These are phyloP conservation scores for Myopa testacea DNA, from an alignment of 2,888 invertebrate genomes.

Conservation along the genomic window DNA sequence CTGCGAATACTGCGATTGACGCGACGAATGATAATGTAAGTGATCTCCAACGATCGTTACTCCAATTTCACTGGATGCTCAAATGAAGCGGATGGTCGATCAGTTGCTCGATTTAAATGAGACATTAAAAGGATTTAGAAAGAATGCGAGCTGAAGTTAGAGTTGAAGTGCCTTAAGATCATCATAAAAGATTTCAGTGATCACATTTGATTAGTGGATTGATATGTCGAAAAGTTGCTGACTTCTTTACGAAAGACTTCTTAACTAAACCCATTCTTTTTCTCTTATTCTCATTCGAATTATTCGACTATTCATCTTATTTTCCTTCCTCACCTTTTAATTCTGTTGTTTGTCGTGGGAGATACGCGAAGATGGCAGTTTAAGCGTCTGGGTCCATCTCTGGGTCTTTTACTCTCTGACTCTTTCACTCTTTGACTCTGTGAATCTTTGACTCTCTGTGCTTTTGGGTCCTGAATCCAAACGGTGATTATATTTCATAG, in stretches of 20 bases:
- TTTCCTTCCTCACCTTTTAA: too few relatives aligned
- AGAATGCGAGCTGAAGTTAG: too few relatives aligned
- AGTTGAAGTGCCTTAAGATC: background rate
- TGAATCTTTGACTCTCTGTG: too few relatives aligned
- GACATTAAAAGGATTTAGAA: background rate
- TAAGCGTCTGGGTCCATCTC: too few relatives aligned
- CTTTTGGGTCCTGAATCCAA: slow-evolving; percentile 36
- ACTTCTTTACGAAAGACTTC: too few relatives aligned
- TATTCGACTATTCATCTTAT: too few relatives aligned
- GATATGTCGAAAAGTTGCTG: slow-evolving; percentile 24
- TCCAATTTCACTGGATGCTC: background rate
- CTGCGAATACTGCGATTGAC: background rate
- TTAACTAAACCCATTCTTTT: too few relatives aligned
- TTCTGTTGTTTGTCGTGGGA: too few relatives aligned
- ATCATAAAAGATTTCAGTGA: background rate
- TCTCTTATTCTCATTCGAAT: too few relatives aligned
- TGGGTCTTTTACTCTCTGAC: too few relatives aligned
- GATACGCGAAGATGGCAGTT: too few relatives aligned
- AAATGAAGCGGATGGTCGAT: background rate
- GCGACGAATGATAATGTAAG: background rate
- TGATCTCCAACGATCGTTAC: background rate
- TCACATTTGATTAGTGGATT: slow-evolving; percentile 31
- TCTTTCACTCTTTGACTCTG: too few relatives aligned
- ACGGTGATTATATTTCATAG: slow-evolving; percentile 62
- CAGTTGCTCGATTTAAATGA: background rate